These are phyloP conservation scores for Drosophila nr. perissopoda DNA, from an alignment of 2,888 invertebrate genomes.

Conservation along the genomic window DNA sequence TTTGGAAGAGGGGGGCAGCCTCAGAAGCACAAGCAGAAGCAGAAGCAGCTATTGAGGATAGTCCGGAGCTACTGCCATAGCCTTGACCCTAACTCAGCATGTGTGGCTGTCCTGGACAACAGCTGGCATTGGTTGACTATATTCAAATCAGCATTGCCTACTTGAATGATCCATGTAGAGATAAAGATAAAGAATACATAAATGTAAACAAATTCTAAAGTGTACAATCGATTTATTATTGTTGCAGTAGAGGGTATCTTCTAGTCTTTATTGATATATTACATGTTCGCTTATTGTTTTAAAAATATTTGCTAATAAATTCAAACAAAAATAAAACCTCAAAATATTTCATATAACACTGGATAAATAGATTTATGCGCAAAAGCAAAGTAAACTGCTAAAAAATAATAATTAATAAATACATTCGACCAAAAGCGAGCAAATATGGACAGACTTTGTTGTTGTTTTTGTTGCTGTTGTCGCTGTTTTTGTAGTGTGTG, in stretches of 20 bases:
- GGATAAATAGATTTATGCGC: constrained; percentile 51
- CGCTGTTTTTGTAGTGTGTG: constrained; percentile 48
- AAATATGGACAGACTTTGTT: constrained; percentile 26
- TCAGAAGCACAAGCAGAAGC: background rate
- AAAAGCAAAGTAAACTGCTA: constrained; percentile 23
- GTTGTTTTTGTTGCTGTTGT: constrained; percentile 25
- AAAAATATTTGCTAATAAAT: background rate
- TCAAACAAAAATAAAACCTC: background rate
- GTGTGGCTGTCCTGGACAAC: background rate
- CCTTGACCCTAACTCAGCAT: background rate
- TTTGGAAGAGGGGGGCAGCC: background rate
- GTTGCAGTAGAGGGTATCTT: background rate
- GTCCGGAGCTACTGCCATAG: background rate
- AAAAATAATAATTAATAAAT: constrained; percentile 47
- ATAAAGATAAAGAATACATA: background rate
- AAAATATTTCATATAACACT: constrained; percentile 22
- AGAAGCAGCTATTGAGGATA: constrained; percentile 1
- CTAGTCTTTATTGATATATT: background rate
- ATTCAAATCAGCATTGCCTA: constrained; percentile 31
- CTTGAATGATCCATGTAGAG: background rate
- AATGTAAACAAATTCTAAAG: background rate
- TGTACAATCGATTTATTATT: background rate
- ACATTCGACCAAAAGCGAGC: constrained; percentile 26
- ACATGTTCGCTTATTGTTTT: background rate
- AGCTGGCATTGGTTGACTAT: background rate